A percentile compares a stretch with the other conserved stretches of the same genome.
Evolutionary conservation across 1,140 invertebrate species (phyloP).

Genomic region (Drosophila tropicalis): DNA sequence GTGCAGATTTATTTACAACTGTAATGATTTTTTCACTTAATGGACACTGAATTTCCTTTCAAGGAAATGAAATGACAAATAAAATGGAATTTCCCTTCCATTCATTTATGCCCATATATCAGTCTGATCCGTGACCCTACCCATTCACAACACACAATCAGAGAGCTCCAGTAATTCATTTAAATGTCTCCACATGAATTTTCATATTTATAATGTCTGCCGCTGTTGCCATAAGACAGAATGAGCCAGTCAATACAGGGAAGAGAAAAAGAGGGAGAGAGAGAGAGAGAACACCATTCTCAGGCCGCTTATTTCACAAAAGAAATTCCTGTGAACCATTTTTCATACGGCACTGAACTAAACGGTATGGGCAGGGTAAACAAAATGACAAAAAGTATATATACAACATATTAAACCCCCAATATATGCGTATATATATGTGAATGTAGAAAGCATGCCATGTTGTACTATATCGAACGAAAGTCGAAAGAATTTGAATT

Average conservation of each 20-base stretch:
- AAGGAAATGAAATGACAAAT: background rate
- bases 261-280: too few relatives aligned
- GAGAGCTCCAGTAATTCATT: constrained; percentile 13
- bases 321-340: background rate
- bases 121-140: background rate
- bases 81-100: background rate
- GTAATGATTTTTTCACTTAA: too few relatives aligned
- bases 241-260: background rate
- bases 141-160: background rate
- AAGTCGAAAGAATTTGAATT: constrained; percentile 17
- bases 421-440: background rate
- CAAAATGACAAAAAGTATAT: background rate
- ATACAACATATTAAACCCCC: constrained; percentile 16
- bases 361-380: background rate
- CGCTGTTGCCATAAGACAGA: background rate
- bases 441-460: constrained; percentile 1
- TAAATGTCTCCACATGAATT: constrained; percentile 16
- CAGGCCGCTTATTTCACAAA: background rate
- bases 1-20: too few relatives aligned
- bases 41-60: background rate
- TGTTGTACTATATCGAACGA: constrained; percentile 13
- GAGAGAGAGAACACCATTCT: background rate
- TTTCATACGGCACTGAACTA: background rate
- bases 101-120: background rate
- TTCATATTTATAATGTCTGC: constrained; percentile 19